Conservation (phyloP, 2,888 invertebrate species). For the Odontomyia ornata region DNA sequence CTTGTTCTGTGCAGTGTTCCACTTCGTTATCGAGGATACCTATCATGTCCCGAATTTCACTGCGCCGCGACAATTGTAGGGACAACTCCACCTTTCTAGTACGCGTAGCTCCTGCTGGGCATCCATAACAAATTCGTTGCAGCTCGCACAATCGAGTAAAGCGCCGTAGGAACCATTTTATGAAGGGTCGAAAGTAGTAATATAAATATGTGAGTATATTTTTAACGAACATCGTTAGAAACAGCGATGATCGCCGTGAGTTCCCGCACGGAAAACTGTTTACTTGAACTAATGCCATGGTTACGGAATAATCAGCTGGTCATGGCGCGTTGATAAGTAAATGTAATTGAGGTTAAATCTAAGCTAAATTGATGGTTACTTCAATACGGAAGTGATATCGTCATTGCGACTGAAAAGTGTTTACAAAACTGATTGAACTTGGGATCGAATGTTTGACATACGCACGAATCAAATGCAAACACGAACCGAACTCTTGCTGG, state of each 20-base stretch:
- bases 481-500: no score
- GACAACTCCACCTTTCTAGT: conserved; percentile 81
- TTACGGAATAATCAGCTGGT: conserved; percentile 45
- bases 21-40: conserved; percentile 68
- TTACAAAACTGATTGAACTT: background rate
- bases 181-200: conserved; percentile 81
- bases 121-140: conserved; percentile 91
- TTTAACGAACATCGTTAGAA: conserved; percentile 36
- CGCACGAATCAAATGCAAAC: no score
- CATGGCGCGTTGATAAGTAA: background rate
- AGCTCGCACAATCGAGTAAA: conserved; percentile 91
- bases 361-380: background rate
- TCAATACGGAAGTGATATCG: background rate
- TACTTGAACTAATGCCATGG: conserved; percentile 51
- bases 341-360: background rate
- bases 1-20: conserved; percentile 60
- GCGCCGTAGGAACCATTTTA: conserved; percentile 89
- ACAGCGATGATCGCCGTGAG: conserved; percentile 1
- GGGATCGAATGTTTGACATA: no score
- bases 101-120: conserved; percentile 75
- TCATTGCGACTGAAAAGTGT: background rate
- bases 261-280: conserved; percentile 44
- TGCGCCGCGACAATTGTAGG: conserved; percentile 73
- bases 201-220: conserved; percentile 64
- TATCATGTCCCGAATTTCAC: conserved; percentile 74